These are phyloP conservation scores for Ursus arctos DNA, from an alignment of 2,113 vertebrate species.

Conservation along the genomic window DNA sequence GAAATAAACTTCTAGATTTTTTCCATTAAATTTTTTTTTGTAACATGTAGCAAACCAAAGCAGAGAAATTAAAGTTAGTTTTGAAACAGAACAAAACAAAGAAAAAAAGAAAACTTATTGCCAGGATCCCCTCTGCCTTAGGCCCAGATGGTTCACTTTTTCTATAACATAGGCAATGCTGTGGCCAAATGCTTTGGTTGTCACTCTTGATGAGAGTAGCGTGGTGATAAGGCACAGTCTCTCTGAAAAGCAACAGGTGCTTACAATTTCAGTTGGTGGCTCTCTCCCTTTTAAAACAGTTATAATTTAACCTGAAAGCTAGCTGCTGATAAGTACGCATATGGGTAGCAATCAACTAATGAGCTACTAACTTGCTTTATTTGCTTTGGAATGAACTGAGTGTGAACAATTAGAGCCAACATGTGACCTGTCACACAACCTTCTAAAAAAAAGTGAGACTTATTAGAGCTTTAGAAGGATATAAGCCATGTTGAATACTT, in stretches of 20 bases:
- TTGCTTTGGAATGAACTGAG: conserved; percentile 37
- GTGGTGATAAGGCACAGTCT: not conserved
- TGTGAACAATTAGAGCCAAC: not conserved
- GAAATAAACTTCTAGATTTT: not conserved
- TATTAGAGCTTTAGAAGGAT: not conserved
- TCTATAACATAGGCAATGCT: not conserved
- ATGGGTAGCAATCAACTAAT: conserved; percentile 26
- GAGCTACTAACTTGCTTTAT: conserved; percentile 56
- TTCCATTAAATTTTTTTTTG: not conserved
- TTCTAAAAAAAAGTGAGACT: not conserved
- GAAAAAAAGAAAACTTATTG: not conserved
- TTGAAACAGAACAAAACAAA: not conserved
- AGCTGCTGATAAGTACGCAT: not conserved
- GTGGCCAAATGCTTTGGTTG: not conserved
- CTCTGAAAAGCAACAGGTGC: conserved; percentile 23
- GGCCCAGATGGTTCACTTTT: not conserved
- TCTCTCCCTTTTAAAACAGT: not conserved
- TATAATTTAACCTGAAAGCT: conserved; percentile 48
- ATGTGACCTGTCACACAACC: not conserved
- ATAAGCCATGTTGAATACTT: not conserved
- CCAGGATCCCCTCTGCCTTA: not conserved
- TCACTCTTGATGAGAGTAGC: not conserved
- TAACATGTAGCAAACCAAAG: not conserved
- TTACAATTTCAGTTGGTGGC: not conserved
- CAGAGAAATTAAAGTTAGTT: not conserved